Evolutionary conservation across 1,140 invertebrate genomes (phyloP).

Genomic region (Phenacoccus solenopsis): DNA sequence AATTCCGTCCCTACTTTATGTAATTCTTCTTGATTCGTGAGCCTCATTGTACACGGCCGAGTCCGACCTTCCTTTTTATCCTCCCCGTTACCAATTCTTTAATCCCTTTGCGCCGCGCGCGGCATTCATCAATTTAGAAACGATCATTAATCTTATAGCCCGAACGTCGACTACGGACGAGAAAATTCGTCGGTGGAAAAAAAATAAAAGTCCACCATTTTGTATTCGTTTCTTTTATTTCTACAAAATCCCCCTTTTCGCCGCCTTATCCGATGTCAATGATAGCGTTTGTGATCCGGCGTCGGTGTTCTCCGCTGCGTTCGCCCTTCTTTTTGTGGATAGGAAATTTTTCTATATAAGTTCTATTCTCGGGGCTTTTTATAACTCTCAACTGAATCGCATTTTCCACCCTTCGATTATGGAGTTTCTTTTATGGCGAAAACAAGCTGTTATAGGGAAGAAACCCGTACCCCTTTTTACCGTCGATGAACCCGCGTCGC

Average conservation of each 20-base stretch:
- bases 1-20: conserved; percentile 12
- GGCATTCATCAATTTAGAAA: conserved; percentile 15
- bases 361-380: neutral
- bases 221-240: conserved; percentile 18
- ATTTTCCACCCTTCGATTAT: neutral
- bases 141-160: conserved; percentile 8
- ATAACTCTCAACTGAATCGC: neutral
- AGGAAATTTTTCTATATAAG: neutral
- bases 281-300: neutral
- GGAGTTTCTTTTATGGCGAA: neutral
- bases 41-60: neutral
- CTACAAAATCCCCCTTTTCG: conserved; percentile 9
- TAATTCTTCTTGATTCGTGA: conserved; percentile 17
- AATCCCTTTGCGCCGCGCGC: conserved; percentile 12
- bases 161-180: conserved; percentile 7
- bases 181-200: conserved; percentile 5
- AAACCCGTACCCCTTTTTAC: neutral
- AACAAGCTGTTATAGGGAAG: neutral
- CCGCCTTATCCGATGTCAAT: neutral
- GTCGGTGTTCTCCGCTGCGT: neutral
- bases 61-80: conserved; percentile 12
- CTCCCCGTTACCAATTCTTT: conserved; percentile 10
- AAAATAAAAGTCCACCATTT: conserved; percentile 11
- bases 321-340: neutral
- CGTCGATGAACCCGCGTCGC: neutral